Evolutionary conservation across 2,113 vertebrate genomes (phyloP).

Genomic region (Corythaixoides concolor): DNA sequence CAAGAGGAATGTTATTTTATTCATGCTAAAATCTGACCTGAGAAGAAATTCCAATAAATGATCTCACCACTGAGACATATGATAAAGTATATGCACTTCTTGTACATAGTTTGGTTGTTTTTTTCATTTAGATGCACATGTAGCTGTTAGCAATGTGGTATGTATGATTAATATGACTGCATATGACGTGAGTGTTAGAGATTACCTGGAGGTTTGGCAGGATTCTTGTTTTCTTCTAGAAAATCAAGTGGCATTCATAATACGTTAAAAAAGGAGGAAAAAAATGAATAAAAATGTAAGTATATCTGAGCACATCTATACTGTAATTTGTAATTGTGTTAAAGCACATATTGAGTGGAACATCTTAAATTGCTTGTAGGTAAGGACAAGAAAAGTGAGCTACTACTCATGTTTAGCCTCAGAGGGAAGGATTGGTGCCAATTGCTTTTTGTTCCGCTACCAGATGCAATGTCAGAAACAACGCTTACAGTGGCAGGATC

Average conservation of each 20-base stretch:
- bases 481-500: not conserved
- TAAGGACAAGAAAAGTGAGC: not conserved
- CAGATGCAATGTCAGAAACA: not conserved
- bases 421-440: not conserved
- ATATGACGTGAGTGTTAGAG: not conserved
- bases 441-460: not conserved
- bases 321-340: not conserved
- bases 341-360: not conserved
- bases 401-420: not conserved
- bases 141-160: not conserved
- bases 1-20: not conserved
- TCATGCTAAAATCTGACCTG: not conserved
- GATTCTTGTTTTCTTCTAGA: not conserved
- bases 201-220: not conserved
- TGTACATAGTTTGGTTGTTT: not conserved
- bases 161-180: not conserved
- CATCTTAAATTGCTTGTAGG: not conserved
- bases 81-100: not conserved
- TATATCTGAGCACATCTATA: not conserved
- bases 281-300: not conserved
- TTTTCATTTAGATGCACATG: not conserved
- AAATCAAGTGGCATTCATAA: not conserved
- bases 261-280: accelerated
- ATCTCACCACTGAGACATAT: not conserved
- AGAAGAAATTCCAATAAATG: not conserved